Conservation (phyloP, 1,140 invertebrate species). For the Chlorops oryzae region DNA sequence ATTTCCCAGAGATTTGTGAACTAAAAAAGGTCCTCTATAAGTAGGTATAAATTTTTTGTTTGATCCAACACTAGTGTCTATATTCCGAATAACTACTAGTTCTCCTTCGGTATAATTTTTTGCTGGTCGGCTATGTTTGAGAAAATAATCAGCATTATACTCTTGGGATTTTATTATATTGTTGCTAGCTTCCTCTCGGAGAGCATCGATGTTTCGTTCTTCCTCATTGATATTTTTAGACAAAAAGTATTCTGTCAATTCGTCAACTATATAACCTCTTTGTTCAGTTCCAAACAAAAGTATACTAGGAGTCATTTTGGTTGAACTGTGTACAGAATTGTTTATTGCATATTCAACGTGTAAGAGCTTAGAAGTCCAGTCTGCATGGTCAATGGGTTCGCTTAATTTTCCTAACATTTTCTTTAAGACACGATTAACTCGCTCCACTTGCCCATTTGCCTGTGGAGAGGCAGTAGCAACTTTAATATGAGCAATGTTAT, state of each 20-base stretch:
- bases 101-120: conserved; percentile 20
- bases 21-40: too few species aligned
- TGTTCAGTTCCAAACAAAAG: conserved; percentile 17
- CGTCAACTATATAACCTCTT: neutral
- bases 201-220: too few species aligned
- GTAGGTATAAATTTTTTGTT: too few species aligned
- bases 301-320: conserved; percentile 14
- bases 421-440: too few species aligned
- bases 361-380: too few species aligned
- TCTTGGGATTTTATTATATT: conserved; percentile 10
- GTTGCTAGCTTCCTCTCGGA: neutral
- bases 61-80: too few species aligned
- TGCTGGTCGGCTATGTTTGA: conserved; percentile 12
- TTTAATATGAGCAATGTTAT: conserved; percentile 16
- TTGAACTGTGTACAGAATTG: conserved; percentile 22
- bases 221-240: too few species aligned
- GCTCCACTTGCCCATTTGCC: conserved; percentile 22
- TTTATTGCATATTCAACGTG: conserved; percentile 29
- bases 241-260: too few species aligned
- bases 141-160: conserved; percentile 6
- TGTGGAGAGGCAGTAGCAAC: conserved; percentile 14
- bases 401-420: too few species aligned
- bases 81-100: too few species aligned
- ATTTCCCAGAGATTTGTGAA: too few species aligned
- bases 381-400: too few species aligned